Evolutionary conservation across 2,888 invertebrate species (phyloP).

Genomic region (Cephonodes hylas): DNA sequence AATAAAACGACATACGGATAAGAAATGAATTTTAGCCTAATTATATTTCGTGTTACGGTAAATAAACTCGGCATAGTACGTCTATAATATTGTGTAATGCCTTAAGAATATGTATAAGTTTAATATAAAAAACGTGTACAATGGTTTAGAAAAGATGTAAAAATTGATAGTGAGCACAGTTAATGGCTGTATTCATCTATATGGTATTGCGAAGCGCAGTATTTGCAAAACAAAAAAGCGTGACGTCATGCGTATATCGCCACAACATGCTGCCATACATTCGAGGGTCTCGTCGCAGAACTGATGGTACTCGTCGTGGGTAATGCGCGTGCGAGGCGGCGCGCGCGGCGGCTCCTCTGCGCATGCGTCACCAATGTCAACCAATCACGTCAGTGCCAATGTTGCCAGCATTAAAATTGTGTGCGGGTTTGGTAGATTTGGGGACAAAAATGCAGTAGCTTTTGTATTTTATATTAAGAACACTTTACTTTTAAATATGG

Average conservation of each 20-base stretch:
- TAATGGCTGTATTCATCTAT: not conserved
- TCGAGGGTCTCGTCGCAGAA: constrained; percentile 90
- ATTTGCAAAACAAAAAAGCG: constrained; percentile 51
- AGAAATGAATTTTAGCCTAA: not conserved
- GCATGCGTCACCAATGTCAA: constrained; percentile 30
- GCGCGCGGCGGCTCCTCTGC: constrained; percentile 67
- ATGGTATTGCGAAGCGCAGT: constrained; percentile 13
- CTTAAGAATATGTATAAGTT: not conserved
- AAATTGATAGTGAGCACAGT: not conserved
- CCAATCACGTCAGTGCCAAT: constrained; percentile 22
- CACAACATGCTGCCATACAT: constrained; percentile 81
- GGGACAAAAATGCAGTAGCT: not conserved
- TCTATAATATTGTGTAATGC: not conserved
- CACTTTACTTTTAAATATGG: not conserved
- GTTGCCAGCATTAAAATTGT: constrained; percentile 10
- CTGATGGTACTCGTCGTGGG: constrained; percentile 89
- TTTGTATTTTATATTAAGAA: not conserved
- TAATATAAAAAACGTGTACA: not conserved
- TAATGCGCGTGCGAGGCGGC: constrained; percentile 79
- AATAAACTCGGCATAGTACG: not conserved
- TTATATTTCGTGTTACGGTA: not conserved
- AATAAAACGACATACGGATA: not conserved
- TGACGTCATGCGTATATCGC: constrained; percentile 50
- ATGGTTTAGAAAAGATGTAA: not conserved
- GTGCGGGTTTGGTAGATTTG: not conserved